These are phyloP conservation scores for Australoheros scitulus DNA, from an alignment of 2,113 vertebrate species.

Conservation along the genomic window DNA sequence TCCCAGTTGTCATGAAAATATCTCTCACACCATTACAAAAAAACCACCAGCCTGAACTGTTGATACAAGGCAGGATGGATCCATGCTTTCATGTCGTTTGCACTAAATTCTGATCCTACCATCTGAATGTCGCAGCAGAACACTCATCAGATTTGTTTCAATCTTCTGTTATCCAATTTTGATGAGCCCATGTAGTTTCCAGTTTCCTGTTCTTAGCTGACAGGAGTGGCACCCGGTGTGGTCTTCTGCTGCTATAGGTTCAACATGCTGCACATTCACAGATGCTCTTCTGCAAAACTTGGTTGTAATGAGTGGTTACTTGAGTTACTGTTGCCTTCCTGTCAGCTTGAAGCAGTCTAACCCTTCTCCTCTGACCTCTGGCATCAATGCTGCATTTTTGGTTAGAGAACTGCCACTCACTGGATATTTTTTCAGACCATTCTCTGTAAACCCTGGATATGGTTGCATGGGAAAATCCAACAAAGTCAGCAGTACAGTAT, in stretches of 20 bases:
- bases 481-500: too few relatives aligned
- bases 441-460: too few relatives aligned
- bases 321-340: too few relatives aligned
- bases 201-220: background rate
- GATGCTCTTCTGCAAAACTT: background rate
- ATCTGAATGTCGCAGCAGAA: background rate
- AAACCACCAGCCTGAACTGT: rapidly evolving
- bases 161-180: background rate
- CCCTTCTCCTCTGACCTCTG: too few relatives aligned
- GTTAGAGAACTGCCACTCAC: too few relatives aligned
- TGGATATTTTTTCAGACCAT: too few relatives aligned
- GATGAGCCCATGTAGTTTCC: rapidly evolving
- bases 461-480: too few relatives aligned
- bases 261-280: background rate
- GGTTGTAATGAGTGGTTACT: too few relatives aligned
- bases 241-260: background rate
- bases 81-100: background rate
- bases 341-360: too few relatives aligned
- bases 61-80: background rate
- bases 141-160: background rate
- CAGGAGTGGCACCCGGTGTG: background rate
- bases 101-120: background rate
- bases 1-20: background rate
- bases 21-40: background rate
- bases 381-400: too few relatives aligned